Conservation (phyloP, 2,113 vertebrate genomes). For the Maccullochella peelii region DNA sequence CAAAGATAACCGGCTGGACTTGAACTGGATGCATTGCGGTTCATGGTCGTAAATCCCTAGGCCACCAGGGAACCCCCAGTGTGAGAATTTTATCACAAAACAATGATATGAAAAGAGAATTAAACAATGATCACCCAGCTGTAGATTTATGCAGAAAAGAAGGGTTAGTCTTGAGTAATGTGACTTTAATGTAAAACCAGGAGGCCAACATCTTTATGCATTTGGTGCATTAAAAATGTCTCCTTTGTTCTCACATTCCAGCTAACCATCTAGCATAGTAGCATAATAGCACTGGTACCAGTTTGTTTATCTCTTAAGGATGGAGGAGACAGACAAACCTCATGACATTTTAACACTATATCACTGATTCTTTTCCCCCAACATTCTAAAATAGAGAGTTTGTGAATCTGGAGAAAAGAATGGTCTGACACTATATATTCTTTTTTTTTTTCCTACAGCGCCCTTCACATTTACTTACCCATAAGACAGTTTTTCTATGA, state of each 20-base stretch:
- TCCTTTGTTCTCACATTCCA: not conserved
- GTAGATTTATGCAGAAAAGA: not conserved
- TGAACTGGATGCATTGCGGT: not conserved
- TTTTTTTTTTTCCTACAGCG: slow-evolving; percentile 63
- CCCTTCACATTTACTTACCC: slow-evolving; percentile 81
- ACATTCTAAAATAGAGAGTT: not conserved
- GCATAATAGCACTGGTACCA: not conserved
- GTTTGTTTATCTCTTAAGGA: not conserved
- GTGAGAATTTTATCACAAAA: no score
- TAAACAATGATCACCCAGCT: not conserved
- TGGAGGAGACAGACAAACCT: not conserved
- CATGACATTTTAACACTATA: not conserved
- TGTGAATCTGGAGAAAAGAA: not conserved
- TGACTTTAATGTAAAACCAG: no score
- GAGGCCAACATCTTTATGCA: no score
- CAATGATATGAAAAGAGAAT: not conserved
- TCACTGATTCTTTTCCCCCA: not conserved
- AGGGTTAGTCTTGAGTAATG: no score
- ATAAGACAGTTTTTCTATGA: slow-evolving; percentile 87
- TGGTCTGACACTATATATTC: not conserved
- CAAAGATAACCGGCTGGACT: not conserved
- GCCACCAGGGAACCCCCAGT: no score
- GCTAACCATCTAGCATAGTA: not conserved
- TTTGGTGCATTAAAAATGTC: no score
- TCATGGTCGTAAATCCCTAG: not conserved